A percentile compares a stretch with the other conserved stretches of the same genome.
These are phyloP conservation scores for Troides helena DNA, from an alignment of 2,888 invertebrate species.

Conservation along the genomic window DNA sequence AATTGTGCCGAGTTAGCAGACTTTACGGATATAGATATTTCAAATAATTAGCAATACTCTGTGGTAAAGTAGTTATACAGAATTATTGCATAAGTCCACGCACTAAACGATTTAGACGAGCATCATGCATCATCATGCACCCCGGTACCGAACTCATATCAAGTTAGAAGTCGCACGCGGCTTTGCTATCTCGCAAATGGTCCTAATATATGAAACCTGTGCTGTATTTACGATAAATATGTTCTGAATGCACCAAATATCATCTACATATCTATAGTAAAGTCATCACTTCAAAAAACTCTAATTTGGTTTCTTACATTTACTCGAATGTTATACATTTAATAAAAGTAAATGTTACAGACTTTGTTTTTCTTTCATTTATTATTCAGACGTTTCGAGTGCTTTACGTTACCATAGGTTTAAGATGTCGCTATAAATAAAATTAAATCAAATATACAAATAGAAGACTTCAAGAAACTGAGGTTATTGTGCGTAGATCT, in stretches of 20 bases:
- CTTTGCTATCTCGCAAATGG: slow-evolving; percentile 17
- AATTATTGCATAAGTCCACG: slow-evolving; percentile 40
- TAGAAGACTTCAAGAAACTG: too few relatives aligned
- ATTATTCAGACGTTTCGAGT: too few relatives aligned
- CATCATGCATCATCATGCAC: slow-evolving; percentile 56
- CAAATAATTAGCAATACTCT: slow-evolving; percentile 46
- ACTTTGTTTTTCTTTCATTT: too few relatives aligned
- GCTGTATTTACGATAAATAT: slow-evolving; percentile 45
- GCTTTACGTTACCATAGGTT: too few relatives aligned
- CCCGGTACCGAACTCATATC: slow-evolving; percentile 30
- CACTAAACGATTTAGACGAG: slow-evolving; percentile 48
- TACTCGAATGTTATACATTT: too few relatives aligned
- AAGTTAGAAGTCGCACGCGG: slow-evolving; percentile 41
- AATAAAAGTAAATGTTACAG: too few relatives aligned
- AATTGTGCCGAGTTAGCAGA: slow-evolving; percentile 65
- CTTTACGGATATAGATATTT: slow-evolving; percentile 63
- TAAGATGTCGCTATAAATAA: too few relatives aligned
- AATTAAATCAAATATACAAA: too few relatives aligned
- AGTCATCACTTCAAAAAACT: background rate
- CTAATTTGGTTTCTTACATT: background rate
- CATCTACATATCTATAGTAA: slow-evolving; percentile 10
- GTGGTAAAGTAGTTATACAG: slow-evolving; percentile 66
- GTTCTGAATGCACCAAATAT: slow-evolving; percentile 71
- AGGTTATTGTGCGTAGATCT: too few relatives aligned
- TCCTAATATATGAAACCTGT: slow-evolving; percentile 26